Evolutionary conservation across 2,113 vertebrate genomes (phyloP).

Genomic region (Paratilapia polleni): DNA sequence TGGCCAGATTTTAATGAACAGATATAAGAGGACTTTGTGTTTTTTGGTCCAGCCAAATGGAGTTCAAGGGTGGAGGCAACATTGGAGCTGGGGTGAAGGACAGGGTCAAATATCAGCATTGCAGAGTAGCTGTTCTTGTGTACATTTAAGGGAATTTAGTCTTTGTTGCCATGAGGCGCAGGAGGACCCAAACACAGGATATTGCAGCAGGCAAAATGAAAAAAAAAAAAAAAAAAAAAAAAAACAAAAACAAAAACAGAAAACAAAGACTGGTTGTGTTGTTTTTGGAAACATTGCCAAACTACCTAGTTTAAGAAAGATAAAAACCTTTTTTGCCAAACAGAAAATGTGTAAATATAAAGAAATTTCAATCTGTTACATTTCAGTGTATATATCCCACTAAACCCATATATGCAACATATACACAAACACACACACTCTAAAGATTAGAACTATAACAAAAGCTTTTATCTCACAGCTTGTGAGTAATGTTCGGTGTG

Average conservation of each 20-base stretch:
- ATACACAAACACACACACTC: not conserved
- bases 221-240: not conserved
- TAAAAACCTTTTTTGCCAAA: rapidly evolving
- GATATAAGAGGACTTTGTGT: not conserved
- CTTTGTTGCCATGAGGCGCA: not conserved
- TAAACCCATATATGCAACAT: not conserved
- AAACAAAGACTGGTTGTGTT: too few relatives aligned
- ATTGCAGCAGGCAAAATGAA: not conserved
- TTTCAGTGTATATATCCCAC: not conserved
- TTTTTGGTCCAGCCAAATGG: too few relatives aligned
- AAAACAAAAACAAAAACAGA: not conserved
- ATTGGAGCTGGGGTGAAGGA: too few relatives aligned
- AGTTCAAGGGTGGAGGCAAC: too few relatives aligned
- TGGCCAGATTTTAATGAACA: not conserved
- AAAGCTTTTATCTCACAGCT: not conserved
- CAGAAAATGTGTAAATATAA: not conserved
- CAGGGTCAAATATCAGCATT: not conserved
- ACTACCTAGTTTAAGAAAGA: not conserved
- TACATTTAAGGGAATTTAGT: not conserved
- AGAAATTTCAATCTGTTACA: not conserved
- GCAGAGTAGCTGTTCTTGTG: not conserved
- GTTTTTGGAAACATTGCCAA: not conserved
- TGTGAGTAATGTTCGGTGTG: not conserved
- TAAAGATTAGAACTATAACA: conserved; percentile 4
- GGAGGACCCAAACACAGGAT: not conserved